phyloP scores from a whole-genome alignment of 2,888 invertebrate genomes.

The Phrixothrix hirtus region DNA sequence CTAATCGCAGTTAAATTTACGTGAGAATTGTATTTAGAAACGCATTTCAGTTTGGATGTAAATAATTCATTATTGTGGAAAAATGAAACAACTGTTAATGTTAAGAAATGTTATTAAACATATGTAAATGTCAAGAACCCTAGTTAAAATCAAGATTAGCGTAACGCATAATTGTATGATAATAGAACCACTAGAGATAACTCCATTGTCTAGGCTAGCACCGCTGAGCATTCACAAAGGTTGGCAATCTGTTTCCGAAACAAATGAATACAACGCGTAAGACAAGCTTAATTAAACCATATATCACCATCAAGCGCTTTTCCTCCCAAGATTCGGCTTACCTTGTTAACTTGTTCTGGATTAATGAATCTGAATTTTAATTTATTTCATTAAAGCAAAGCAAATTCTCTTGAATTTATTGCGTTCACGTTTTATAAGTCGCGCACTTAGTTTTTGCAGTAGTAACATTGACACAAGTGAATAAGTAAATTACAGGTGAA shows the following conservation, averaged over 20 bases:
- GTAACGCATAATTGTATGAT: constrained; percentile 44
- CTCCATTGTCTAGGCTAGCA: constrained; percentile 46
- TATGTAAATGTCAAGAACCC: constrained; percentile 41
- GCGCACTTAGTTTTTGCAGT: not conserved
- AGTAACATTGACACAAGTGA: constrained; percentile 7
- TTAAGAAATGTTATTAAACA: constrained; percentile 31
- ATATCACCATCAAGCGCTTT: constrained; percentile 53
- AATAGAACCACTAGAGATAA: constrained; percentile 45
- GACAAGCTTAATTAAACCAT: constrained; percentile 57
- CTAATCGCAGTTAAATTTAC: too few species aligned
- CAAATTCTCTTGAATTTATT: constrained; percentile 27
- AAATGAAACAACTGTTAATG: too few species aligned
- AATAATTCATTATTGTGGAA: too few species aligned
- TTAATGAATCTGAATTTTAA: constrained; percentile 55
- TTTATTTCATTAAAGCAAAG: constrained; percentile 40
- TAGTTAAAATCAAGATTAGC: constrained; percentile 39
- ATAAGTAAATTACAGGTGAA: too few species aligned
- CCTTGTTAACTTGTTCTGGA: constrained; percentile 53
- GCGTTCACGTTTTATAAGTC: constrained; percentile 1
- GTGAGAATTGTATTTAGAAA: too few species aligned
- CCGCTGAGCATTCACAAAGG: constrained; percentile 43
- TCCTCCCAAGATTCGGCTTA: constrained; percentile 50
- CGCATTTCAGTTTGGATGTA: too few species aligned
- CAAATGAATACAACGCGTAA: constrained; percentile 57
- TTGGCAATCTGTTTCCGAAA: constrained; percentile 55